A percentile compares a stretch with the other conserved stretches of the same genome.
These are phyloP conservation scores for Drosophila kepulauana DNA, from an alignment of 1,140 invertebrate species.

Conservation along the genomic window DNA sequence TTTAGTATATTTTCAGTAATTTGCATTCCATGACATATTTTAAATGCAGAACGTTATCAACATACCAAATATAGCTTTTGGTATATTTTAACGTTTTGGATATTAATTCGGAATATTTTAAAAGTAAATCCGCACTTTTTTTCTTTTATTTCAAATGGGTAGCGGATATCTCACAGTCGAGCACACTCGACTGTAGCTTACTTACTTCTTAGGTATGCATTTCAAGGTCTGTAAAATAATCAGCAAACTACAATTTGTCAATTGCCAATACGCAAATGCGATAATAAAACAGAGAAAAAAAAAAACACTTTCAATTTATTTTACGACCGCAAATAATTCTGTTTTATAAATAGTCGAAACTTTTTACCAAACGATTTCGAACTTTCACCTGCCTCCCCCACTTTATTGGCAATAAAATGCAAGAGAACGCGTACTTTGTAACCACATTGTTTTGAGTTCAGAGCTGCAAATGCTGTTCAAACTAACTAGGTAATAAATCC, in stretches of 20 bases:
- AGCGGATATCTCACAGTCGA: no score
- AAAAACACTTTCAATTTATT: conserved; percentile 18
- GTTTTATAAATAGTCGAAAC: conserved; percentile 17
- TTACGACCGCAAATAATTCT: conserved; percentile 18
- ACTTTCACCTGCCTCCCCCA: neutral
- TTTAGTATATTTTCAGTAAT: no score
- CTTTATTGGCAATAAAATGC: conserved; percentile 3
- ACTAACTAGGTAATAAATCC: conserved; percentile 18
- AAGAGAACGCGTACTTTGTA: neutral
- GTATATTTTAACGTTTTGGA: no score
- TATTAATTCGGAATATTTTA: no score
- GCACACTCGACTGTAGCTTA: no score
- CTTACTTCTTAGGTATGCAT: neutral
- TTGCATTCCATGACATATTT: no score
- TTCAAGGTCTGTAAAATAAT: conserved; percentile 9
- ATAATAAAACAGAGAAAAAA: neutral
- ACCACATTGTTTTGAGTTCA: conserved; percentile 16
- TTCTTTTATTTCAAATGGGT: no score
- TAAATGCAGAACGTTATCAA: no score
- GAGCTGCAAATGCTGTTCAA: conserved; percentile 10
- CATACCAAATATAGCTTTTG: no score
- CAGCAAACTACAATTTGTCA: conserved; percentile 11
- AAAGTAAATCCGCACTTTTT: no score
- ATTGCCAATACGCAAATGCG: conserved; percentile 16
- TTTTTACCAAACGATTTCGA: neutral